Base-by-base conservation (phyloP, 2,797 vertebrate genomes). In the Dromococcyx pavoninus region DNA sequence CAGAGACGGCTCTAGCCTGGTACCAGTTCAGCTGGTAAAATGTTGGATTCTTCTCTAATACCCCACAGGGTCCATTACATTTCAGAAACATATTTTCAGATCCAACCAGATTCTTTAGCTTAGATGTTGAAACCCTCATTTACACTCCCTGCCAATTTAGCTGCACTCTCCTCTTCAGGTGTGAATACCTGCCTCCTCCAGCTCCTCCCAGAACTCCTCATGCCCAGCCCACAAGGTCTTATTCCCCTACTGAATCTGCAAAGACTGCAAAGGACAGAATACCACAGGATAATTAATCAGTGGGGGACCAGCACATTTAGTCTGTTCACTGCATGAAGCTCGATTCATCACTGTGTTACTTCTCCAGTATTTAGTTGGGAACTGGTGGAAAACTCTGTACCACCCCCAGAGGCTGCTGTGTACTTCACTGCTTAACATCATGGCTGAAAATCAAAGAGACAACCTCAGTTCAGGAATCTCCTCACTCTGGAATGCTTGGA, bases 361-460 rank as follows among this genome's bases (percentile, higher is more conserved):
- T 70, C 57, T 46, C 35, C 22, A 18, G 24, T 43, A 33, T 51
- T 70, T 53, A 56, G 21, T 2, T 44, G 56, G 60, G 44, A 60
- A n/a, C 13, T 37, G 32, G n/a, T 51, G 10, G 57, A 22, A 70
- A 85, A 46, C 25, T 11, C 24, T 32, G 4, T 27, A 22, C 18
- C 0, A 0, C 35, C 41, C 41, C 35, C 2, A 0, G 39, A 87
- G 65, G 13, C 41, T 61, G n/a, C 30, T 18, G 18, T 8, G 8
- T 19, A 32, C 35, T 46, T 46, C 30, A 11, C 15, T 50, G 46
- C 22, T 73, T 61, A 69, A 66, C 0, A 0, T 10, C 32, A 19
- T 1, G 1, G 17, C n/a, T 75, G 62, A 14, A 56, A 48, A 43
- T 56, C 4, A 5, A 48, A 69, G 41, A 41, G 12, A 22, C 13